Base-by-base conservation (phyloP, 2,888 invertebrate species). In the Siphlonurus alternatus region DNA sequence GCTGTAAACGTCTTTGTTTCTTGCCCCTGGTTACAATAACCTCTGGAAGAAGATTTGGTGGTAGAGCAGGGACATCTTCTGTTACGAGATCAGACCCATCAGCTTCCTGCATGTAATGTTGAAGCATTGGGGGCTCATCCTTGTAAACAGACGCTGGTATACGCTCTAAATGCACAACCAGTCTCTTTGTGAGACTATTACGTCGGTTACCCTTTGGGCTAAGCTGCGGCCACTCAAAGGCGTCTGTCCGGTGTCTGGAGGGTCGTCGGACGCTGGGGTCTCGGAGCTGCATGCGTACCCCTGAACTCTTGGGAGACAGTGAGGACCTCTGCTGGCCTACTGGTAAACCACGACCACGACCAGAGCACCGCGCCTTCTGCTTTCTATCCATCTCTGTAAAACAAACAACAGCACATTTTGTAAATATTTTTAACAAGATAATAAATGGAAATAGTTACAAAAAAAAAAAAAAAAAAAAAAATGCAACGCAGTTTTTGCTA, bases 21-120 rank as follows among this genome's bases (percentile, higher is more conserved):
- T 66, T 62, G 1, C 38, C 64, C 20, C 64, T 51, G 19, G 64
- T 63, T 15, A 66, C 61, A 18, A 64, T 66, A 20, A 61, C 63
- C 51, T 66, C 66, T 56, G 66, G 66, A 23, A 66, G 24, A 19
- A 66, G 61, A 22, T 61, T 60, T 20, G 66, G 66, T 24, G 66
- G 38, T 38, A 15, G 7, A 38, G 38, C 5, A 10, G 38, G 64
- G 23, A 59, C 61, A 19, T 59, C 61, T 23, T 53, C 61, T 54
- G 62, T 61, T 19, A 51, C 24, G n/a, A 19, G 19, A 20, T 51
- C 61, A 19, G 62, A 25, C 10, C 51, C 23, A n/a, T 51, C 63
- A 22, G 23, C 19, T 18, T 66, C 66, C 20, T 61, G 25, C 15
- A 64, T 51, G 53, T 66, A 66, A 23, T 64, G 66, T 7, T 64